Evolutionary conservation across 2,113 vertebrate species (phyloP), one percentile per base, ranked within the genome.

Genomic region (Ptilonorhynchus violaceus): DNA sequence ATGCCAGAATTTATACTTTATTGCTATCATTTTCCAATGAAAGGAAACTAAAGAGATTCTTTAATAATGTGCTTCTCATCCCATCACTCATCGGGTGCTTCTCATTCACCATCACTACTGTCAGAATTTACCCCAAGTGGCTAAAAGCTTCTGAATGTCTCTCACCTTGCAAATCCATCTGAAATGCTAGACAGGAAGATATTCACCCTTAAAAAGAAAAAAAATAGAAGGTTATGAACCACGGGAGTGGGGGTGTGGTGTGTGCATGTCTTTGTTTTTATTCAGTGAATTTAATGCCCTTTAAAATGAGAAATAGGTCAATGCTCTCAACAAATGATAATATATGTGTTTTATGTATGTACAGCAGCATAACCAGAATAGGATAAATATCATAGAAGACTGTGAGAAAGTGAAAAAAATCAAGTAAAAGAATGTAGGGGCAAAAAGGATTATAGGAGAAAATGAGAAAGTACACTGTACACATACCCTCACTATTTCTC

Each of bases 211-310:
- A 13, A 27, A 73, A 95, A 66, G 6, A n/a, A 24, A 74, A 64
- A 89, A 68, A 72, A 39, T 13, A 55, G 10, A 39, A 35, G 9
- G 0, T 75, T 73, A 59, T 27, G 35, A 68, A 49, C 10, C n/a
- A 52, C 14, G 12, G 7, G 4, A 14, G 3, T 1, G 31, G 22
- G 3, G 1, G 1, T 63, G 12, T 30, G 37, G 21, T 8, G 5
- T 30, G 8, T 42, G 14, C 14, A 31, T 33, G 31, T 31, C 0
- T 30, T 35, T 70, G 3, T 60, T 19, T 35, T 9, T 35, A 47
- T 52, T 42, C 8, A 50, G 10, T 49, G 27, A 70, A 83, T 75
- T 28, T 11, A 72, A 41, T 49, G 11, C 1, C 5, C 17, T 84
- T 94, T 62, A 83, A 84, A 88, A 52, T 44, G 6, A 72, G 44